Base-by-base conservation (phyloP, 2,888 invertebrate species). In the Falcaria lacertinaria region DNA sequence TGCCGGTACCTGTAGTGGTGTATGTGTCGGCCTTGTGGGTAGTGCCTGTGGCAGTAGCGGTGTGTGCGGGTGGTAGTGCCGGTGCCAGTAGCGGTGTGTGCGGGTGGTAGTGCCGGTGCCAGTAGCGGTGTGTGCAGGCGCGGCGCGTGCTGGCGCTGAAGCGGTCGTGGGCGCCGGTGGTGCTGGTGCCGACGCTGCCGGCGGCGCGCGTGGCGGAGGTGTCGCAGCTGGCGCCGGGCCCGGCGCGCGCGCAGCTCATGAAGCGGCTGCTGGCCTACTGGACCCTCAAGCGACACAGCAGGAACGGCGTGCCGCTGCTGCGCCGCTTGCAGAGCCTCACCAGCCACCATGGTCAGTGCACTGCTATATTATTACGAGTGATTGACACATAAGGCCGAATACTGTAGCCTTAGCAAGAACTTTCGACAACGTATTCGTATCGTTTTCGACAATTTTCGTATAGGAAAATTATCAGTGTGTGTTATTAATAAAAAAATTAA, bases 291-390 rank as follows among this genome's bases (percentile, higher is more conserved):
- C 88, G 99, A 1, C 97, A 98, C 71, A 95, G 95, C 50, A 89
- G 99, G 39, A 98, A 98, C 70, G 99, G 99, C 0, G 98, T 98
- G 6, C 99, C 99, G 0, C 89, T 99, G 46, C 80, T 99, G 46
- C 83, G 98, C 34, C 87, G 98, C 4, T 46, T 79, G 52, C 78
- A 78, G 58, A 77, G 77, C 38, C 53, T 75, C 19, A 70, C 82
- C 57, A 91, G 62, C 15, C 69, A 75, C 44, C 76, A 76, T 42
- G 74, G 75, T 74, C 17, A 52, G 65, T 51, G 2, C 42, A n/a
- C n/a, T n/a, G n/a, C n/a, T n/a, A 33, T 16, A 38, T 39, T 41
- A 33, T n/a, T 38, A n/a, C n/a, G n/a, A n/a, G n/a, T n/a, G n/a
- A n/a, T n/a, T n/a, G n/a, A n/a, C n/a, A n/a, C n/a, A n/a, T n/a